Conservation (phyloP, 2,797 vertebrate species). For the Eulemur rubriventer region DNA sequence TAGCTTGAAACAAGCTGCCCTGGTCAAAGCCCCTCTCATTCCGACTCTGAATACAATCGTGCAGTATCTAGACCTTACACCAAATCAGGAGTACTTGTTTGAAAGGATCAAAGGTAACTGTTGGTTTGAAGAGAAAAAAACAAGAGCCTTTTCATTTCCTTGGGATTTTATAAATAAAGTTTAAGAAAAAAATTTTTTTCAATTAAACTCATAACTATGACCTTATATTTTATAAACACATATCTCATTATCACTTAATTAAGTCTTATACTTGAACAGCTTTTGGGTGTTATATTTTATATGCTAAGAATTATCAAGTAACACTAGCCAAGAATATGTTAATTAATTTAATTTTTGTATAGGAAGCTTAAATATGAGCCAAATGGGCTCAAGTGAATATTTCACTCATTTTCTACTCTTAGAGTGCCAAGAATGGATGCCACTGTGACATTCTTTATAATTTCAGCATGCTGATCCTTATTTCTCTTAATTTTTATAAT, state of each 20-base stretch:
- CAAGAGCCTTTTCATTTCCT: neutral
- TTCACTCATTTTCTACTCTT: conserved; percentile 25
- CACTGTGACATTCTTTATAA: neutral
- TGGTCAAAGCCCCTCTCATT: conserved; percentile 94
- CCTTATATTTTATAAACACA: conserved; percentile 36
- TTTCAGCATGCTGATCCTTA: neutral
- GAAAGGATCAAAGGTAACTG: conserved; percentile 94
- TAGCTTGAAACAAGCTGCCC: conserved; percentile 96
- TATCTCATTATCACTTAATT: conserved; percentile 22
- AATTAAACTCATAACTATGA: neutral
- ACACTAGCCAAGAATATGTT: neutral
- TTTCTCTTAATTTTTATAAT: neutral
- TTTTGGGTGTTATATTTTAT: conserved; percentile 25
- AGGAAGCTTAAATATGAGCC: conserved; percentile 33
- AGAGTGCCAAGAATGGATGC: neutral
- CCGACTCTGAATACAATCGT: conserved; percentile 94
- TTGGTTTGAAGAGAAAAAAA: neutral
- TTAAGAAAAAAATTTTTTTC: neutral
- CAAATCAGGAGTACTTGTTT: conserved; percentile 97
- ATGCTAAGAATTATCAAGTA: conserved; percentile 45
- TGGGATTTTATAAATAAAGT: conserved; percentile 42
- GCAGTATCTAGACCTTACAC: conserved; percentile 95
- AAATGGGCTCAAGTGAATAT: neutral
- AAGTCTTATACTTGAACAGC: conserved; percentile 21
- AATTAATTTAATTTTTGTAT: conserved; percentile 17